Conservation (phyloP, 2,797 vertebrate species). For the Sardinella longiceps region DNA sequence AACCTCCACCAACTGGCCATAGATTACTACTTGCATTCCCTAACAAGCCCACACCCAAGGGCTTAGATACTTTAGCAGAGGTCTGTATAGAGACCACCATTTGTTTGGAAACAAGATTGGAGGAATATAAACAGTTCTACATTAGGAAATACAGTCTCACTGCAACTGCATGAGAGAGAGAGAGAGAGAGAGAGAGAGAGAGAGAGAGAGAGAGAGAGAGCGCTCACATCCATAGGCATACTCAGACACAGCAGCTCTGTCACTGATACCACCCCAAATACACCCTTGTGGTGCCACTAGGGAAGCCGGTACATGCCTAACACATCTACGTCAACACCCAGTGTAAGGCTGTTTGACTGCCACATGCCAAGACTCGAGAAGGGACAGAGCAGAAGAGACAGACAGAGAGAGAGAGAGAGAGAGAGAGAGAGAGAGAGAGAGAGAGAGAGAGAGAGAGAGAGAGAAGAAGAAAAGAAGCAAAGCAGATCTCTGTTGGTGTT, state of each 20-base stretch:
- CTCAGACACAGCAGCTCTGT: background rate
- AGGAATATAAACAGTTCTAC: background rate
- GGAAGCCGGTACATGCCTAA: slow-evolving; percentile 53
- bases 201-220: too few relatives aligned
- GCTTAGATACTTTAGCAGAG: background rate
- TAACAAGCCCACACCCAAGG: background rate
- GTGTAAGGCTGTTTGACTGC: slow-evolving; percentile 56
- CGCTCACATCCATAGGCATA: background rate
- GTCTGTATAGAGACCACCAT: background rate
- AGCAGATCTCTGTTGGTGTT: slow-evolving; percentile 25
- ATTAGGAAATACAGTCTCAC: background rate
- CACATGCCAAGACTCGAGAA: slow-evolving; percentile 62
- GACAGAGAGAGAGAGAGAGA: background rate
- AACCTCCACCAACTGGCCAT: background rate
- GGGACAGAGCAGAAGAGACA: slow-evolving; percentile 31
- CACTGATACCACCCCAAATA: background rate
- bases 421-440: slow-evolving; percentile 56
- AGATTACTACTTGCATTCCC: background rate
- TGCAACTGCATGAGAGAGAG: too few relatives aligned
- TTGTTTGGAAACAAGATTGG: background rate
- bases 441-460: background rate
- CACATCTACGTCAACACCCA: slow-evolving; percentile 48
- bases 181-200: too few relatives aligned
- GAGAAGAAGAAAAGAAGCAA: background rate
- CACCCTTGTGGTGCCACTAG: slow-evolving; percentile 47